Base-by-base conservation (phyloP, 2,113 vertebrate genomes). In the Cheilinus undulatus region DNA sequence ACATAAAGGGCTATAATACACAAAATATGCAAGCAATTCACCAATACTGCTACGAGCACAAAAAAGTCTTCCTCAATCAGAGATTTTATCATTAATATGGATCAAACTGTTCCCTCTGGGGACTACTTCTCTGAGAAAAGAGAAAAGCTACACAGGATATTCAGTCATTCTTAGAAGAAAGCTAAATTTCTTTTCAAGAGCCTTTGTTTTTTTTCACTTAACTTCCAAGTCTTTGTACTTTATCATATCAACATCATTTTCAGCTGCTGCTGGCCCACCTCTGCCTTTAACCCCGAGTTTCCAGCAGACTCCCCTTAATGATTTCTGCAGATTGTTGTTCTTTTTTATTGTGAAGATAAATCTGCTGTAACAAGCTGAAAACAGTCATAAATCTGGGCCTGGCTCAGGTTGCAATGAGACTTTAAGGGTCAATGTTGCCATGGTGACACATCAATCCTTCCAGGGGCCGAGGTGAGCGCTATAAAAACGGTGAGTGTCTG, bases 321-420 rank as follows among this genome's bases (percentile, higher is more conserved):
- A 89, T 85, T 94, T 89, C 89, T 92, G 80, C 94, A 94, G 93
- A 94, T 90, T 94, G 93, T 93, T 93, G 91, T 92, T 90, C 86
- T 93, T 89, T 94, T 94, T 94, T 93, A 94, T 94, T 93, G 91
- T 92, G 85, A 89, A 89, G 90, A 94, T 95, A 95, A 94, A 94
- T 94, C 93, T 93, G 92, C 90, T 92, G 92, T 94, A 94, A 94
- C 94, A 93, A 94, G 93, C 93, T 88, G 93, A 93, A 94, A 94
- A 94, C 92, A 94, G 85, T 71, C 89, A 69, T 94, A 94, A 94
- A 94, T 94, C 92, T 92, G 69, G 51, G 26, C 23, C 52, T 3
- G 65, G 86, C 89, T 92, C 87, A 14, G 75, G 88, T 93, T 93
- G 86, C 91, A 86, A 61, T 32, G 80, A 85, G 84, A 78, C 76